Percentiles rank a stretch among this genome's conserved stretches.
Evolutionary conservation across 2,113 vertebrate genomes (phyloP).

Genomic region (Sturnus vulgaris): DNA sequence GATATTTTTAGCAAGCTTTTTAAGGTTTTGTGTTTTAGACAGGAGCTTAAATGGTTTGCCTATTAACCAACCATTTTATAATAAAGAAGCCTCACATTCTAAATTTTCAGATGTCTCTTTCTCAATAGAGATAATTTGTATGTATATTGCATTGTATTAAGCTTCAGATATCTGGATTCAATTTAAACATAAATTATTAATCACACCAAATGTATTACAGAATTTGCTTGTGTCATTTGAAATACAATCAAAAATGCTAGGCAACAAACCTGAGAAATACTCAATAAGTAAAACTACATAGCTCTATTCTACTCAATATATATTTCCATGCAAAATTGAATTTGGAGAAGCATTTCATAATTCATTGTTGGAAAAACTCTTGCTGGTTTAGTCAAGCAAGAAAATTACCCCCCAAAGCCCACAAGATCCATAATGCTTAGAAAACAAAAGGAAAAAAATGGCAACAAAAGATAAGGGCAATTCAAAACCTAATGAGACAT

Average conservation of each 20-base stretch:
- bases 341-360: conserved; percentile 64
- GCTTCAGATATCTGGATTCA: not conserved
- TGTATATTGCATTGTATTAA: not conserved
- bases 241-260: not conserved
- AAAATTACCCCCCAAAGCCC: conserved; percentile 77
- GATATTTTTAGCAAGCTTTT: not conserved
- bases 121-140: not conserved
- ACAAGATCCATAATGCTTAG: conserved; percentile 76
- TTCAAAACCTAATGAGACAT: conserved; percentile 82
- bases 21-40: not conserved
- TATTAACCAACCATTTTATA: not conserved
- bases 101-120: not conserved
- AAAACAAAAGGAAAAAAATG: conserved; percentile 62
- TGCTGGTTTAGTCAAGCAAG: conserved; percentile 73
- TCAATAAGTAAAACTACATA: conserved; percentile 9
- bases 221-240: not conserved
- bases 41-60: not conserved
- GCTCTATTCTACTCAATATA: conserved; percentile 20
- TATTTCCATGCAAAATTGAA: conserved; percentile 62
- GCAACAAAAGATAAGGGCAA: conserved; percentile 66
- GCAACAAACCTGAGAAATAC: not conserved
- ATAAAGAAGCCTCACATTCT: not conserved
- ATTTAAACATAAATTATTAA: not conserved
- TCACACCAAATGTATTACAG: not conserved
- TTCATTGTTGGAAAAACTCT: conserved; percentile 73